Conservation (phyloP, 2,888 invertebrate species). For the Norana najaformis region DNA sequence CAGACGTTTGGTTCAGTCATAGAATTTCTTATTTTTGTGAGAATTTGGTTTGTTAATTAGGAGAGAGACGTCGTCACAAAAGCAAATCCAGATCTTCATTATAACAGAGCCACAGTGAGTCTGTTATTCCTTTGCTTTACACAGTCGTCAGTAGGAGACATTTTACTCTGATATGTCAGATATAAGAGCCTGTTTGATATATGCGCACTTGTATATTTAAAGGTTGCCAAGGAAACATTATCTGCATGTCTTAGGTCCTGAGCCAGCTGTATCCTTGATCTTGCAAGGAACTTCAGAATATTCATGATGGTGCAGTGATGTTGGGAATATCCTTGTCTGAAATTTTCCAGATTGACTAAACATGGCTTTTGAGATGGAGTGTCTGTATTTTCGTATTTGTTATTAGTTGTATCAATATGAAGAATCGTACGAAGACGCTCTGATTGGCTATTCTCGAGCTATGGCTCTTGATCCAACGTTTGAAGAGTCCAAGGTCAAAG, state of each 20-base stretch:
- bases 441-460: slow-evolving; percentile 73
- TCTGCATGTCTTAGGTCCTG: too few relatives aligned
- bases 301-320: background rate
- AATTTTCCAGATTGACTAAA: too few relatives aligned
- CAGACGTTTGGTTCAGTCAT: too few relatives aligned
- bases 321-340: too few relatives aligned
- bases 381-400: background rate
- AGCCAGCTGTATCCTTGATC: background rate
- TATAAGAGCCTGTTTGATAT: too few relatives aligned
- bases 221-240: too few relatives aligned
- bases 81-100: slow-evolving; percentile 79
- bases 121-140: background rate
- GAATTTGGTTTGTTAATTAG: slow-evolving; percentile 61
- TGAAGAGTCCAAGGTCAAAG: slow-evolving; percentile 70
- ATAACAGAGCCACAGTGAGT: slow-evolving; percentile 81
- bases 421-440: slow-evolving; percentile 74
- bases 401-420: slow-evolving; percentile 75
- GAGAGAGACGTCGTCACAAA: slow-evolving; percentile 74
- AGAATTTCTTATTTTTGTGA: background rate
- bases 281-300: background rate
- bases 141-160: background rate
- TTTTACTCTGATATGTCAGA: too few relatives aligned
- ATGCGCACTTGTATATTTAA: too few relatives aligned
- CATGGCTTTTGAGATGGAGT: background rate
- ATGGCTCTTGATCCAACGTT: slow-evolving; percentile 76